phyloP scores from a whole-genome alignment of 1,140 invertebrate species.

The Lucilia cuprina region DNA sequence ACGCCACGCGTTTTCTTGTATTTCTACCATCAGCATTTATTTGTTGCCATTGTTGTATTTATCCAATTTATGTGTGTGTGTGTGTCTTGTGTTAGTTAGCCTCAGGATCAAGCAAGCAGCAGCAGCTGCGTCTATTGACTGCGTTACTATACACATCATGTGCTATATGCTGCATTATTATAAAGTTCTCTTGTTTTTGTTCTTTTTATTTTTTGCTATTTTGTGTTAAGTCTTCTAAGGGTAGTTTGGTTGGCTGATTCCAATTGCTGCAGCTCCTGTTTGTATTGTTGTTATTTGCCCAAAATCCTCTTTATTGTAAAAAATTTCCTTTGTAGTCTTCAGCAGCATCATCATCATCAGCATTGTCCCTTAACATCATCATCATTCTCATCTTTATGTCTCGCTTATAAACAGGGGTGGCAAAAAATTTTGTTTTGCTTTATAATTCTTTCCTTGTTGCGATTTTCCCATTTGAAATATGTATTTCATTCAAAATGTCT shows the following conservation, averaged over 20 bases:
- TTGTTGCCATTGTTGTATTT: background rate
- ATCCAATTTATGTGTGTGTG: background rate
- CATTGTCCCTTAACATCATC: background rate
- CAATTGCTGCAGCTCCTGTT: background rate
- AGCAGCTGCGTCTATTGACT: background rate
- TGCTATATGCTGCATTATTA: background rate
- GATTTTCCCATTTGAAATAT: too few species aligned
- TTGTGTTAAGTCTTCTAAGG: background rate
- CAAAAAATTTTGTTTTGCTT: too few species aligned
- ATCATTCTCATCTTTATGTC: background rate
- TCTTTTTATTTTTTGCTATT: background rate
- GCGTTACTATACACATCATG: background rate
- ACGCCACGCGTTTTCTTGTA: background rate
- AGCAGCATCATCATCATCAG: background rate
- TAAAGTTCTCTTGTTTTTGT: background rate
- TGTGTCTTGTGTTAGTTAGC: background rate
- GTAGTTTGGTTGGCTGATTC: background rate
- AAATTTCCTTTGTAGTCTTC: conserved; percentile 9
- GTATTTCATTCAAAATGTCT: too few species aligned
- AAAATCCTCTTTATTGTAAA: background rate
- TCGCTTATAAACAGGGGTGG: too few species aligned
- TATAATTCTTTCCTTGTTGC: background rate
- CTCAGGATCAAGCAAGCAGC: background rate
- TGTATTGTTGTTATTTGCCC: background rate
- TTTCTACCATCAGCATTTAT: background rate